Percentiles rank a stretch among this genome's conserved stretches.
Evolutionary conservation across 2,113 vertebrate genomes (phyloP).

Genomic region (Tetraodon nigroviridis): DNA sequence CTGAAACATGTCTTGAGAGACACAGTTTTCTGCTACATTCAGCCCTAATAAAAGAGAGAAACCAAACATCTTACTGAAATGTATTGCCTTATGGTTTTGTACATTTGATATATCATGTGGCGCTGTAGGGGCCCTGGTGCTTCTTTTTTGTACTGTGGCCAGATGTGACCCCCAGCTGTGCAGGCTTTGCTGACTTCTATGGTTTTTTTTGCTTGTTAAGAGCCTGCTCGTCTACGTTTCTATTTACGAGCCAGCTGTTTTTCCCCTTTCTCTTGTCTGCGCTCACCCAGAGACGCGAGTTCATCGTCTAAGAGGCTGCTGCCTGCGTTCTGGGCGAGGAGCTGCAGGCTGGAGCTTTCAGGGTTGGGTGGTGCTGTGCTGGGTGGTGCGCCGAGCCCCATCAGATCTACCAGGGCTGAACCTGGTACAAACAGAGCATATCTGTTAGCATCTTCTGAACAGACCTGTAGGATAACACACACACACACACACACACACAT

Average conservation of each 20-base stretch:
- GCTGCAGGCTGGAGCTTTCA: conserved; percentile 64
- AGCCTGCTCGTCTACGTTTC: conserved; percentile 2
- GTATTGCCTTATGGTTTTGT: background rate
- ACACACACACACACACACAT: background rate
- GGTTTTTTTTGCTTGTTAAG: conserved; percentile 16
- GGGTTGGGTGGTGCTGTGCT: conserved; percentile 67
- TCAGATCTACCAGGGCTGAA: conserved; percentile 88
- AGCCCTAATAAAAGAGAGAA: conserved; percentile 74
- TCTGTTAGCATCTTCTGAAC: background rate
- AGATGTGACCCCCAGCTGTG: conserved; percentile 16
- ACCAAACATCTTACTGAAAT: conserved; percentile 1
- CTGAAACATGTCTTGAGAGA: conserved; percentile 82
- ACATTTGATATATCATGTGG: background rate
- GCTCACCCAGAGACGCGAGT: conserved; percentile 89
- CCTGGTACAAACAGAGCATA: conserved; percentile 24
- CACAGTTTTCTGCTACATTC: conserved; percentile 71
- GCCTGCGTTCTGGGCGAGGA: conserved; percentile 69
- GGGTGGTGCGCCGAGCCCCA: conserved; percentile 81
- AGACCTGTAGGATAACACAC: background rate
- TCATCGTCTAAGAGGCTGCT: conserved; percentile 90
- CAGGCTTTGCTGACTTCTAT: conserved; percentile 29
- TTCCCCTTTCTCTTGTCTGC: background rate
- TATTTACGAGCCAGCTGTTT: conserved; percentile 19
- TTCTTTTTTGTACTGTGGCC: conserved; percentile 28
- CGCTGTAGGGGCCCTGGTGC: background rate